Evolutionary conservation across 2,797 vertebrate genomes (phyloP).

Genomic region (Spondyliosoma cantharus): DNA sequence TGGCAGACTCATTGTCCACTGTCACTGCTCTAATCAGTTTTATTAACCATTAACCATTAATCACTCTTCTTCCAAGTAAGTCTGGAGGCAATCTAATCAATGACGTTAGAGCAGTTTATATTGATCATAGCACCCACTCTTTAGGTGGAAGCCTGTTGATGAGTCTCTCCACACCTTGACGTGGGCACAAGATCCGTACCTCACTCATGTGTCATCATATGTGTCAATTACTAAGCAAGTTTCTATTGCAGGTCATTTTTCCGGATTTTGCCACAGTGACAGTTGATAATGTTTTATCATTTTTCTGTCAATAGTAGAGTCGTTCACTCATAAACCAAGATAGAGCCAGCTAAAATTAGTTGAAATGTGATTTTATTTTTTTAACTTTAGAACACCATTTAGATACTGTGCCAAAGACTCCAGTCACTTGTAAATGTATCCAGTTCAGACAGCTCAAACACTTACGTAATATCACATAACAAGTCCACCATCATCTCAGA

Average conservation of each 20-base stretch:
- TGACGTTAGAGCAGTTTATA: neutral
- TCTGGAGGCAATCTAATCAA: neutral
- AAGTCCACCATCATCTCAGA: neutral
- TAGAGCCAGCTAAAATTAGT: neutral
- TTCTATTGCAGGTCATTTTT: neutral
- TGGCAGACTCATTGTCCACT: neutral
- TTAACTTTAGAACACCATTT: neutral
- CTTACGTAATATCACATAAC: neutral
- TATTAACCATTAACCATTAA: neutral
- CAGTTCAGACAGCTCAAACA: neutral
- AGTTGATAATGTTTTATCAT: neutral
- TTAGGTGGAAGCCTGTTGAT: neutral
- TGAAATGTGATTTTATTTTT: neutral
- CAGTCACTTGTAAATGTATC: neutral
- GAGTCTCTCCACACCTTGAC: neutral
- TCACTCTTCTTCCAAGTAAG: neutral
- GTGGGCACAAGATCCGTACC: rapidly evolving
- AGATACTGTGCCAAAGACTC: neutral
- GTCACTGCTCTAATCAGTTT: neutral
- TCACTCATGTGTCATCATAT: neutral
- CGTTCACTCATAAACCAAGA: neutral
- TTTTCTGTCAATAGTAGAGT: neutral
- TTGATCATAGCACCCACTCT: neutral
- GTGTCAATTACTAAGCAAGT: neutral
- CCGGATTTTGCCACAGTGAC: neutral